Evolutionary conservation across 2,113 vertebrate species (phyloP), one percentile per base, ranked within the genome.

Genomic region (Sula dactylatra): DNA sequence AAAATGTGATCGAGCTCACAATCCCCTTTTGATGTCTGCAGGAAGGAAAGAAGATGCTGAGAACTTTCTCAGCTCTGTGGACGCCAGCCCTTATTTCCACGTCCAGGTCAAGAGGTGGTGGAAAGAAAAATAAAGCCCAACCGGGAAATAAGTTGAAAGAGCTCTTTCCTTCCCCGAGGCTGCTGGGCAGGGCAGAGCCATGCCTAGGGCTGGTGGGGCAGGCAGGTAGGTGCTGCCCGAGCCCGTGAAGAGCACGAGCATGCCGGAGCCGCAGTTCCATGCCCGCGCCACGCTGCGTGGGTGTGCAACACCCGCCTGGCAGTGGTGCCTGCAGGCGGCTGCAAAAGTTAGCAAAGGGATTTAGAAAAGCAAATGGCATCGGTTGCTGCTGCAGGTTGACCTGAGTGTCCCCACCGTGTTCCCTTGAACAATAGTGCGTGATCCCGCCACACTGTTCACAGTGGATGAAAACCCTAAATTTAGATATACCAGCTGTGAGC

Each of bases 41-140:
- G 97, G 97, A 97, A 98, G 97, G 97, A 95, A 98, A 97, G 96
- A 97, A 97, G 97, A 97, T 97, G 97, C 94, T 97, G 96, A 96
- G 97, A 97, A 97, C 96, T 97, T 97, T 97, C 96, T 94, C 95
- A 96, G 91, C 95, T 97, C 93, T 40, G 80, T 89, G 95, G 95
- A 94, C 34, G 10, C 90, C 90, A 67, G 82, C 70, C 71, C 62
- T 88, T 92, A 96, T 90, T 97, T 97, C 97, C 95, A 97, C 78
- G 6, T 93, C 85, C 90, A 95, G 58, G 97, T 98, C 97, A 97
- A 91, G 93, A 96, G 96, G 97, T 96, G 95, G 67, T 97, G 95
- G 96, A 95, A 94, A 96, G 84, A 90, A 92, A 95, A 97, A 97
- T 82, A 97, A 91, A 97, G 20, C 26, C 85, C 82, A 47, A 84